phyloP scores from a whole-genome alignment of 2,113 vertebrate species.

The Oryzias melastigma region DNA sequence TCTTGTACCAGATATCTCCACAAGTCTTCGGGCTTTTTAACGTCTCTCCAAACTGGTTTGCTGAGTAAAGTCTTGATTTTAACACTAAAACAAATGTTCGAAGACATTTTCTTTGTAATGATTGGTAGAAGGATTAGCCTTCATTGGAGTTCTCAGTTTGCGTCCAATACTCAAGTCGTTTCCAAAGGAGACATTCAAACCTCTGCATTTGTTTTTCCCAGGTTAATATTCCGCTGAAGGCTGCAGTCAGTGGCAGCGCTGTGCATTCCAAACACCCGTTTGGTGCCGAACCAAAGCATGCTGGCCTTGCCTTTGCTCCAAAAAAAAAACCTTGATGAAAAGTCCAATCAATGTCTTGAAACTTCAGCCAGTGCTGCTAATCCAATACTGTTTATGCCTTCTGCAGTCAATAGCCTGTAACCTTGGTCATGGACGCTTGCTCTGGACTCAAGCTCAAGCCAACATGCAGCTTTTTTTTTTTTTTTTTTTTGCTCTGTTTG shows the following conservation, averaged over 20 bases:
- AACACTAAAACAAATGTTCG: too few relatives aligned
- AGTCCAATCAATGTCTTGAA: slow-evolving; percentile 53
- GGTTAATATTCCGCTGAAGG: slow-evolving; percentile 23
- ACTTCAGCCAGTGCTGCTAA: slow-evolving; percentile 35
- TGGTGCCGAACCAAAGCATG: slow-evolving; percentile 6
- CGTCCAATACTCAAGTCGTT: slow-evolving; percentile 17
- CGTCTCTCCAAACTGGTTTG: too few relatives aligned
- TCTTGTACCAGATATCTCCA: too few relatives aligned
- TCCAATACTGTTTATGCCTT: slow-evolving; percentile 53
- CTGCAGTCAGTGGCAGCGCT: not conserved
- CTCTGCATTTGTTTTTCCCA: slow-evolving; percentile 6
- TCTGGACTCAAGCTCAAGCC: slow-evolving; percentile 22
- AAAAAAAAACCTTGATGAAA: slow-evolving; percentile 46
- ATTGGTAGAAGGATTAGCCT: too few relatives aligned
- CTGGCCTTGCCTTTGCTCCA: slow-evolving; percentile 50
- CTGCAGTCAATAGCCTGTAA: slow-evolving; percentile 40
- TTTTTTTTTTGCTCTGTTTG: not conserved
- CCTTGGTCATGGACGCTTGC: slow-evolving; percentile 38
- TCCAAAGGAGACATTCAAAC: slow-evolving; percentile 8
- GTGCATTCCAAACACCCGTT: slow-evolving; percentile 30
- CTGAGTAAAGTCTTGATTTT: too few relatives aligned
- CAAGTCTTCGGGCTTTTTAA: too few relatives aligned
- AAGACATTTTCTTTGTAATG: too few relatives aligned
- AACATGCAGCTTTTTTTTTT: slow-evolving; percentile 18
- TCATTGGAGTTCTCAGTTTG: not conserved